Evolutionary conservation across 2,113 vertebrate species (phyloP).

Genomic region (Madoqua kirkii): DNA sequence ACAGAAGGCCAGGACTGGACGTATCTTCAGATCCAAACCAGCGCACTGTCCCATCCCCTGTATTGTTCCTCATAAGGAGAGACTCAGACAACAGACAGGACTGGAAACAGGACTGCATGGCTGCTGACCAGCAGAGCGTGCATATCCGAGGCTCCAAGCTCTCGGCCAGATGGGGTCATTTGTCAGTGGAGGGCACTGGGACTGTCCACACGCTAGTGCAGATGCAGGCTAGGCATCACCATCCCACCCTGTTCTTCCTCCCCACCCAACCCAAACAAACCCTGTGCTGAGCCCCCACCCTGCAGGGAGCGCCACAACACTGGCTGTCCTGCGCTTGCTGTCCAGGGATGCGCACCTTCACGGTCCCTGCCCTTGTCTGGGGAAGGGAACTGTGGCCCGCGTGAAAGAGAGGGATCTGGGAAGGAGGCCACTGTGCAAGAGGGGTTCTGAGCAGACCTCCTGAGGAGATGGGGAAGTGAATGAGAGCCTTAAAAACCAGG

Average conservation of each 20-base stretch:
- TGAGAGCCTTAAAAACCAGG: not conserved
- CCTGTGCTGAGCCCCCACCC: not conserved
- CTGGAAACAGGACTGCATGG: not conserved
- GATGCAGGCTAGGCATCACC: not conserved
- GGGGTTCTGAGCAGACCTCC: not conserved
- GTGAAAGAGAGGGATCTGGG: not conserved
- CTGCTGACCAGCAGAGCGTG: not conserved
- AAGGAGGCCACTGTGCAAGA: not conserved
- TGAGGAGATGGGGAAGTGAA: not conserved
- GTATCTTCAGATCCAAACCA: not conserved
- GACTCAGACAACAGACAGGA: not conserved
- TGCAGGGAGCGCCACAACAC: not conserved
- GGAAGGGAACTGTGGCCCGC: not conserved
- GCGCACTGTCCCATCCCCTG: not conserved
- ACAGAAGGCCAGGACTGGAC: not conserved
- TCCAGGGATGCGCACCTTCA: not conserved
- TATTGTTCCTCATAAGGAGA: not conserved
- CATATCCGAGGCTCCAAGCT: not conserved
- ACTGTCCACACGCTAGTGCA: not conserved
- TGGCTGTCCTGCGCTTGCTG: not conserved
- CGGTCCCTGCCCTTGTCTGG: not conserved
- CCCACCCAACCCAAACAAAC: not conserved
- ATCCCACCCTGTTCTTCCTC: not conserved
- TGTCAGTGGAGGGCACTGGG: not conserved
- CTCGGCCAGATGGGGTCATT: not conserved